Percentiles rank a stretch among this genome's conserved stretches.
phyloP scores from a whole-genome alignment of 2,888 invertebrate species.

The Ectobius pallidus region DNA sequence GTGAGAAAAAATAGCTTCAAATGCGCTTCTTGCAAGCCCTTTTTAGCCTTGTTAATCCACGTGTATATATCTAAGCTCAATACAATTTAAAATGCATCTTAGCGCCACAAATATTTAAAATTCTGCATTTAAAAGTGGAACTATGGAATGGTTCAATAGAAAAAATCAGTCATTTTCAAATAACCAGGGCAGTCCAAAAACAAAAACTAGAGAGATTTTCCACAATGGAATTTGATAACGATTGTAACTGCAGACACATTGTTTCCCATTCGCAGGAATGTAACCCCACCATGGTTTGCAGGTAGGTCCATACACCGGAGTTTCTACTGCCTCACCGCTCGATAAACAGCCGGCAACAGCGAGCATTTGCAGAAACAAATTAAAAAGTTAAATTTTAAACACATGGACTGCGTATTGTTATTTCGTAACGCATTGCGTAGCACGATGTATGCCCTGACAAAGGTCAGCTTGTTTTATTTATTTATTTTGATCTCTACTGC shows the following conservation, averaged over 20 bases:
- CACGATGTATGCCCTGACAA: not conserved
- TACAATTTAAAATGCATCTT: not conserved
- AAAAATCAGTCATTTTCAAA: conserved; percentile 11
- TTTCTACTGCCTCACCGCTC: not conserved
- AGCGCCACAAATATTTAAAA: not conserved
- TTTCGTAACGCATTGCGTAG: not conserved
- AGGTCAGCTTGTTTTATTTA: not conserved
- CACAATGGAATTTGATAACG: not conserved
- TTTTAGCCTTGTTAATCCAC: not conserved
- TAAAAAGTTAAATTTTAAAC: not conserved
- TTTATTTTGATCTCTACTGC: too few relatives aligned
- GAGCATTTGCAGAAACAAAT: not conserved
- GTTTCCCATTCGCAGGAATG: not conserved
- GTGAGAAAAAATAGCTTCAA: not conserved
- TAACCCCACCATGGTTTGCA: too few relatives aligned
- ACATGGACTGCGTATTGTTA: not conserved
- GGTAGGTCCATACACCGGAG: not conserved
- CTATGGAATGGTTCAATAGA: too few relatives aligned
- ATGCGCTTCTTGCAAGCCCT: not conserved
- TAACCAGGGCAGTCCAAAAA: not conserved
- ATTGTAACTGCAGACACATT: not conserved
- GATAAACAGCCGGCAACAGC: not conserved
- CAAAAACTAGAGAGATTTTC: not conserved
- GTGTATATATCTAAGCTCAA: not conserved
- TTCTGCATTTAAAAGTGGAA: too few relatives aligned